phyloP scores from a whole-genome alignment of 2,888 invertebrate species.

The Diaprepes abbreviatus region DNA sequence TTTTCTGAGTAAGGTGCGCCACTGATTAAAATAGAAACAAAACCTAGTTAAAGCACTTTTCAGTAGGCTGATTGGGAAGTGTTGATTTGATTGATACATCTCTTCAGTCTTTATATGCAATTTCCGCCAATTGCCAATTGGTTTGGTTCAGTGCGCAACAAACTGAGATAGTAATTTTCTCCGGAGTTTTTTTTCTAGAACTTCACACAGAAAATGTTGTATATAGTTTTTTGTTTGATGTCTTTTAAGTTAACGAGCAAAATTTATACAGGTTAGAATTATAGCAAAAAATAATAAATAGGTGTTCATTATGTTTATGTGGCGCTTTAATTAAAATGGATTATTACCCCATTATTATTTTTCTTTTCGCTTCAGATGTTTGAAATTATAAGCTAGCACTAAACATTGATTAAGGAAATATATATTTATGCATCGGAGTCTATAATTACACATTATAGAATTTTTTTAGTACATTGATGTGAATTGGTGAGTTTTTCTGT shows the following conservation, averaged over 20 bases:
- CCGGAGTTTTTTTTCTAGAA: not conserved
- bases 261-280: too few species aligned
- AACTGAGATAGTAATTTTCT: constrained; percentile 3
- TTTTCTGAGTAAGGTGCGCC: not conserved
- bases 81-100: constrained; percentile 31
- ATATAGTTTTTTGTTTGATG: not conserved
- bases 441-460: too few species aligned
- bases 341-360: too few species aligned
- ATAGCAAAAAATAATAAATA: too few species aligned
- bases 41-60: not conserved
- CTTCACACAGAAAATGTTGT: not conserved
- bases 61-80: constrained; percentile 13
- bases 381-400: too few species aligned
- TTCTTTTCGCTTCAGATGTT: too few species aligned
- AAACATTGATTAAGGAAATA: too few species aligned
- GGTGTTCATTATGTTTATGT: too few species aligned
- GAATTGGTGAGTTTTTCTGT: too few species aligned
- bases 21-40: not conserved
- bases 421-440: too few species aligned
- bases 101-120: constrained; percentile 22
- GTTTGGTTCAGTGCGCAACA: constrained; percentile 14
- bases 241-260: not conserved
- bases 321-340: too few species aligned
- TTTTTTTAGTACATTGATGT: too few species aligned
- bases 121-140: constrained; percentile 23